A percentile compares a stretch with the other conserved stretches of the same genome.
Evolutionary conservation across 2,888 invertebrate genomes (phyloP).

Genomic region (Drosophila birchii): DNA sequence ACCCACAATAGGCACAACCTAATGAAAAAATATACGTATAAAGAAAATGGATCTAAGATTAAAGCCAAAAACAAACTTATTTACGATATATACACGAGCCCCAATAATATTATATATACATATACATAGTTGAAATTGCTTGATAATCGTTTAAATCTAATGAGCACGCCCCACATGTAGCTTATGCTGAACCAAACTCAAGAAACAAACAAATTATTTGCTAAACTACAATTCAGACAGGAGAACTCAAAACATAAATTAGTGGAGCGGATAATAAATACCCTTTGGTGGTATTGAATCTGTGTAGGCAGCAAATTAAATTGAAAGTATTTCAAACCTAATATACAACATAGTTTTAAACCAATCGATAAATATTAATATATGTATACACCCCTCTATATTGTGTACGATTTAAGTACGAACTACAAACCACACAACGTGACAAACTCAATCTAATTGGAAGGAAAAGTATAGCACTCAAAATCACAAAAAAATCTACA

Average conservation of each 20-base stretch:
- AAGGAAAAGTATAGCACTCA: constrained; percentile 56
- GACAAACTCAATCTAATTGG: constrained; percentile 75
- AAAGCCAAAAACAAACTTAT: constrained; percentile 73
- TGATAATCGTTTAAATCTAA: constrained; percentile 68
- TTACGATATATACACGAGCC: constrained; percentile 41
- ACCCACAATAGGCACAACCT: constrained; percentile 44
- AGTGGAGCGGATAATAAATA: constrained; percentile 41
- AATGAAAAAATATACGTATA: constrained; percentile 58
- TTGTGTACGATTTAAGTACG: constrained; percentile 68
- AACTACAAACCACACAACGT: constrained; percentile 55
- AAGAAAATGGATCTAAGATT: constrained; percentile 70
- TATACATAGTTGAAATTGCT: constrained; percentile 76
- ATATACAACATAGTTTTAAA: constrained; percentile 68
- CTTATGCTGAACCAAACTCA: constrained; percentile 47
- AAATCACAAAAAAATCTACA: constrained; percentile 42
- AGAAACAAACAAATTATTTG: constrained; percentile 35
- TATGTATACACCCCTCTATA: constrained; percentile 62
- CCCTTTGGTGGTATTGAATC: constrained; percentile 37
- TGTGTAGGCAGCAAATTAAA: constrained; percentile 52
- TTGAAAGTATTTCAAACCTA: constrained; percentile 72
- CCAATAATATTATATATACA: constrained; percentile 39
- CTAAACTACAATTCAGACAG: constrained; percentile 43
- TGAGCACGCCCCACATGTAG: constrained; percentile 66
- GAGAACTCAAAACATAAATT: constrained; percentile 22
- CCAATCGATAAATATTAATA: constrained; percentile 52